These are phyloP conservation scores for Sericinus montela DNA, from an alignment of 2,888 invertebrate genomes.

Conservation along the genomic window DNA sequence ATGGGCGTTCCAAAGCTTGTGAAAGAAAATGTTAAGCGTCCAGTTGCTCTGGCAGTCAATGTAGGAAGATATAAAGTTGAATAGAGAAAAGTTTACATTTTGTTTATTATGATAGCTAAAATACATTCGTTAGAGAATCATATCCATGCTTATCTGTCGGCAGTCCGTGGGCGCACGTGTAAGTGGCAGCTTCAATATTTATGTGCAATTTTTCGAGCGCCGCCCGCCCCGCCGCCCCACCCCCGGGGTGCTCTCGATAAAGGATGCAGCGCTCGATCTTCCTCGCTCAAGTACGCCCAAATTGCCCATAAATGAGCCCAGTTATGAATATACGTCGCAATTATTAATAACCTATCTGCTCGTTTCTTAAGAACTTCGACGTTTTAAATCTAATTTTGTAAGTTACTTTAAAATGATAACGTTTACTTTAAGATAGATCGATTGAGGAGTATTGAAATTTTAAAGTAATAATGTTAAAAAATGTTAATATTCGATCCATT, in stretches of 20 bases:
- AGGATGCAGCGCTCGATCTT: conserved; percentile 66
- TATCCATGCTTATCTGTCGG: conserved; percentile 43
- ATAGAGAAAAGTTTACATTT: no score
- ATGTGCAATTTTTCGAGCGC: conserved; percentile 77
- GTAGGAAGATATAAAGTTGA: no score
- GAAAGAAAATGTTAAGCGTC: no score
- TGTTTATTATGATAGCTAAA: no score
- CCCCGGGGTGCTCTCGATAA: conserved; percentile 46
- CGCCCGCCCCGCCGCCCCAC: conserved; percentile 36
- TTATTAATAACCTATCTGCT: conserved; percentile 19
- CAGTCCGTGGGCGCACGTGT: conserved; percentile 71
- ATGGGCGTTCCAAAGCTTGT: no score
- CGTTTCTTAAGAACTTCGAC: conserved; percentile 4
- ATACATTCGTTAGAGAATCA: background rate
- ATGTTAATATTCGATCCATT: no score
- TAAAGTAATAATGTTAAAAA: no score
- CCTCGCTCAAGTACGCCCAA: conserved; percentile 41
- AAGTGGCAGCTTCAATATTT: conserved; percentile 80
- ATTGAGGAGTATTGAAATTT: no score
- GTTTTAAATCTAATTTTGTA: conserved; percentile 2
- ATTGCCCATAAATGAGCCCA: conserved; percentile 67
- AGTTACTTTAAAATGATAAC: background rate
- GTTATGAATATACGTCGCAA: conserved; percentile 40
- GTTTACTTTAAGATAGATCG: no score
- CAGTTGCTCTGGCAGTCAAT: no score